Percentiles rank a stretch among this genome's conserved stretches.
Conservation (phyloP, 2,113 vertebrate genomes). For the Ploceus nigricollis region DNA sequence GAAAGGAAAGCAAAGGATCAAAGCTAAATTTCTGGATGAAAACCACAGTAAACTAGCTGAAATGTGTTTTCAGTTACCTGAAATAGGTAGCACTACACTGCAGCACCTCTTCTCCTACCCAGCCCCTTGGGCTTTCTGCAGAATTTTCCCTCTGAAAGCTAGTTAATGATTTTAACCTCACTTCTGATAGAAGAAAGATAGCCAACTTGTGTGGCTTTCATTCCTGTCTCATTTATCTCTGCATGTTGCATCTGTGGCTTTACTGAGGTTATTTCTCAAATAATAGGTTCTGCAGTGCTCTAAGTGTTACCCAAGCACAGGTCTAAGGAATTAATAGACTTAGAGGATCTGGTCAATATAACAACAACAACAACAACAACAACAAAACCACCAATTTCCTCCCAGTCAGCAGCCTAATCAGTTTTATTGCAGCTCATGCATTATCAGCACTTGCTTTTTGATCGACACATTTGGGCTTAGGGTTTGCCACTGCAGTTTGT, state of each 20-base stretch:
- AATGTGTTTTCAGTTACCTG: neutral
- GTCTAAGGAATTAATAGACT: neutral
- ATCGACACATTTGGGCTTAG: neutral
- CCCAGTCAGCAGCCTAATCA: neutral
- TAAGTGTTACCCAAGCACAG: neutral
- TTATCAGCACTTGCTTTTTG: neutral
- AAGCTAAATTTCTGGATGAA: neutral
- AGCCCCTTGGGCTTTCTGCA: neutral
- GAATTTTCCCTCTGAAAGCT: neutral
- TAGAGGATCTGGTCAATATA: neutral
- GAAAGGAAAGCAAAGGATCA: neutral
- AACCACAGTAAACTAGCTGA: neutral
- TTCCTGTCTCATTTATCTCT: neutral
- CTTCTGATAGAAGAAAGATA: neutral
- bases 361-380: neutral
- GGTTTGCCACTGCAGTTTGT: neutral
- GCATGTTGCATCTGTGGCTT: neutral
- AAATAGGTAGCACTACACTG: accelerated
- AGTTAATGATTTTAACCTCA: neutral
- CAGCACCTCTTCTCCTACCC: neutral
- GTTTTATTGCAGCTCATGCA: neutral
- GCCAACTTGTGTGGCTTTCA: neutral
- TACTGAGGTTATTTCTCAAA: neutral
- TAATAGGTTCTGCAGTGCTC: neutral
- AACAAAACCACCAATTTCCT: neutral